These are phyloP conservation scores for Elgonia sp. DNA, from an alignment of 2,888 invertebrate species.

Conservation along the genomic window DNA sequence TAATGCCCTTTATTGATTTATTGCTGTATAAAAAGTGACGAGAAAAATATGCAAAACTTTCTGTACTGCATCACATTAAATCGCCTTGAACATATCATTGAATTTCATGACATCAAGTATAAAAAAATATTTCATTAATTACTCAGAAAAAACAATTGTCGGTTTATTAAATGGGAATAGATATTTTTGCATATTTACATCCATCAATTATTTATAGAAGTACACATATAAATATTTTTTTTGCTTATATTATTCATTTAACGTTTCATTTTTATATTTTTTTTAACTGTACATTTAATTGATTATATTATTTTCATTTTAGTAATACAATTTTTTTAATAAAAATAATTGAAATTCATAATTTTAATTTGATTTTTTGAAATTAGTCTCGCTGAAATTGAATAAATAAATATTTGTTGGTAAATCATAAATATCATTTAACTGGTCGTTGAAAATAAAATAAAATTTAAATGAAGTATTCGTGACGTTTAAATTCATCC, in stretches of 20 bases:
- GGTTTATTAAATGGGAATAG: constrained; percentile 37
- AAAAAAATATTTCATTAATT: constrained; percentile 66
- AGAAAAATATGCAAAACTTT: constrained; percentile 73
- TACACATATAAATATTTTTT: no score
- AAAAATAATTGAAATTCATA: no score
- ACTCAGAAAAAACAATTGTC: constrained; percentile 55
- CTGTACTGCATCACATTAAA: constrained; percentile 69
- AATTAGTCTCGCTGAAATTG: neutral
- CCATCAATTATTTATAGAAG: neutral
- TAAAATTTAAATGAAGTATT: constrained; percentile 60
- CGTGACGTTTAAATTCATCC: constrained; percentile 68
- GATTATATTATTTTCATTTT: no score
- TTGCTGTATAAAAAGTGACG: constrained; percentile 32
- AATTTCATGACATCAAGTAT: constrained; percentile 67
- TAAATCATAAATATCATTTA: constrained; percentile 36
- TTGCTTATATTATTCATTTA: no score
- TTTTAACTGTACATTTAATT: no score
- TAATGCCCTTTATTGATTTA: constrained; percentile 45
- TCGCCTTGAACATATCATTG: constrained; percentile 73
- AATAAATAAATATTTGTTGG: constrained; percentile 15
- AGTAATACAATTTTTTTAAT: no score
- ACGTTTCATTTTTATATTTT: neutral
- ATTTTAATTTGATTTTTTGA: neutral
- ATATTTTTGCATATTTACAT: constrained; percentile 43
- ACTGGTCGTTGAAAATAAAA: constrained; percentile 41